phyloP scores from a whole-genome alignment of 2,888 invertebrate genomes.

The Tipula vernalis region DNA sequence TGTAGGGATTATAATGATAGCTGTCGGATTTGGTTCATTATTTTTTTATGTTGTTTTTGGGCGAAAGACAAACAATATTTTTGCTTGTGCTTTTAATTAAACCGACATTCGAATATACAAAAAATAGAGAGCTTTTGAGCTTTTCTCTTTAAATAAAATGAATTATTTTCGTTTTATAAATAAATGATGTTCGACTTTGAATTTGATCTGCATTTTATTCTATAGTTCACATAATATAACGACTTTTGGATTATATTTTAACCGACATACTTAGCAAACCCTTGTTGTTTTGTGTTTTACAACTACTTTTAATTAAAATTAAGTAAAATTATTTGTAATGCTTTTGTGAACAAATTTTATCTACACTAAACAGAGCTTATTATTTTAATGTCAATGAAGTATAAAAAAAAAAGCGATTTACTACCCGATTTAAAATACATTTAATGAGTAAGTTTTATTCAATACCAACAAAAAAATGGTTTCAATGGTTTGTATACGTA shows the following conservation, averaged over 20 bases:
- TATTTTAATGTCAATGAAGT: background rate
- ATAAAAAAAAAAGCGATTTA: background rate
- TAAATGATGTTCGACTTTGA: background rate
- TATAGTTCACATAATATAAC: background rate
- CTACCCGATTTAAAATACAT: background rate
- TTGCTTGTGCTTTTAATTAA: background rate
- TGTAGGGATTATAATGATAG: background rate
- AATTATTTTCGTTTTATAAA: too few relatives aligned
- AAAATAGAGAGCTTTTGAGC: background rate
- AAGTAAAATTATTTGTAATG: background rate
- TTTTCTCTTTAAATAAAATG: background rate
- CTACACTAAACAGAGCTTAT: background rate
- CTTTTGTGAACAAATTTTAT: background rate
- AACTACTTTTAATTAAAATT: background rate
- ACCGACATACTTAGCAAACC: background rate
- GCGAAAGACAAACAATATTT: background rate
- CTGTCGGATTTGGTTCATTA: background rate
- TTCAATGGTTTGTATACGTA: too few relatives aligned
- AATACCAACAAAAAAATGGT: too few relatives aligned
- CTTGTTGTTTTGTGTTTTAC: too few relatives aligned
- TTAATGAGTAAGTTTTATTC: too few relatives aligned
- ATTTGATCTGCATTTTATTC: background rate
- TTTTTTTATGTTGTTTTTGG: background rate
- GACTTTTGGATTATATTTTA: background rate
- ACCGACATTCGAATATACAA: background rate